These are phyloP conservation scores for Rhodinocichla rosea DNA, from an alignment of 2,113 vertebrate species.

Conservation along the genomic window DNA sequence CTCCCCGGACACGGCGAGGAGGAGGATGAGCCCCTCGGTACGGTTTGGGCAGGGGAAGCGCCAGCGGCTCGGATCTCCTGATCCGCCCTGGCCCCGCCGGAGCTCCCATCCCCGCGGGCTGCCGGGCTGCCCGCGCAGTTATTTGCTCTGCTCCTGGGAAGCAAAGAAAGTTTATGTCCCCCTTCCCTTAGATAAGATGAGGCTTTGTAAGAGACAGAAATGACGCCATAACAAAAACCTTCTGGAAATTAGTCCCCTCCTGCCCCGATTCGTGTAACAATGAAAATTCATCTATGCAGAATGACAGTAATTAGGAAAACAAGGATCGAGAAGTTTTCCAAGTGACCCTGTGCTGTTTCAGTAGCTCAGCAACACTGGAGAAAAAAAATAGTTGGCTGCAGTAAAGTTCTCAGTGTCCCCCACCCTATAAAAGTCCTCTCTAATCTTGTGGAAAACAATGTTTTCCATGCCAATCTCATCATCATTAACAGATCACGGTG, in stretches of 20 bases:
- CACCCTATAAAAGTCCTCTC: background rate
- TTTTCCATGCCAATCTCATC: background rate
- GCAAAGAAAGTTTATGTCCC: no score
- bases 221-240: background rate
- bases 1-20: background rate
- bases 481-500: background rate
- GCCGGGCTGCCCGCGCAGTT: fast-evolving
- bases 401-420: background rate
- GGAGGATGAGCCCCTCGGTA: background rate
- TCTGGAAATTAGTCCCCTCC: background rate
- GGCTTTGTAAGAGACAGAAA: background rate
- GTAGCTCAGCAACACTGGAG: background rate
- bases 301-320: background rate
- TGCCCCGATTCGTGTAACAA: background rate
- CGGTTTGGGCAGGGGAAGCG: background rate
- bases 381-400: background rate
- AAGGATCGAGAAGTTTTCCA: background rate
- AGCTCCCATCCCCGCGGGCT: background rate
- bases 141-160: background rate
- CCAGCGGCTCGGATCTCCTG: background rate
- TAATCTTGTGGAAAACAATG: background rate
- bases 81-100: fast-evolving
- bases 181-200: background rate
- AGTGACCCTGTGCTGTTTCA: background rate
- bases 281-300: background rate